Percentiles rank a stretch among this genome's conserved stretches.
Evolutionary conservation across 2,797 vertebrate species (phyloP).

Genomic region (Kryptopterus vitreolus): DNA sequence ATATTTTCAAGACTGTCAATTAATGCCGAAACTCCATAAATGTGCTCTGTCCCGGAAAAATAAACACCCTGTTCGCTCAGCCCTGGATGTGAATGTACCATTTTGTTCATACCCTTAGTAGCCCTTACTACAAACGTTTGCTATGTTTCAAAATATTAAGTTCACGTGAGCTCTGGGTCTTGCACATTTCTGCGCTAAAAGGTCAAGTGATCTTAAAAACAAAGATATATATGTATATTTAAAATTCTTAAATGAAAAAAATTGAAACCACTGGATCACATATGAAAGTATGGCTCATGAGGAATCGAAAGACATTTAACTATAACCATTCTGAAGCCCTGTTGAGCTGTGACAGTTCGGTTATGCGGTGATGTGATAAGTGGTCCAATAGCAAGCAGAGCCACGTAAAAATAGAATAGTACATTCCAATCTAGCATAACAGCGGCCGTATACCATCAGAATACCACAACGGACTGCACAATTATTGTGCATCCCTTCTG

Average conservation of each 20-base stretch:
- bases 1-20: conserved; percentile 81
- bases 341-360: conserved; percentile 1
- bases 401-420: conserved; percentile 75
- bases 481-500: conserved; percentile 78
- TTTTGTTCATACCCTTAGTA: conserved; percentile 73
- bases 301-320: conserved; percentile 3
- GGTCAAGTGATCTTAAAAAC: conserved; percentile 3
- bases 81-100: conserved; percentile 68
- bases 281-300: conserved; percentile 10
- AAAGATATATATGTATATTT: conserved; percentile 32
- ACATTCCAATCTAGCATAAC: conserved; percentile 83
- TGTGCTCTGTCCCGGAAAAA: conserved; percentile 77
- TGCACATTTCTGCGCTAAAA: conserved; percentile 60
- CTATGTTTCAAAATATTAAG: conserved; percentile 70
- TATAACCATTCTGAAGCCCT: conserved; percentile 8
- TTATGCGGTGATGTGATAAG: conserved; percentile 68
- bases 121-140: conserved; percentile 69
- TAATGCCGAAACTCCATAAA: conserved; percentile 79
- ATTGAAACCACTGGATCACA: conserved; percentile 42
- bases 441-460: conserved; percentile 76
- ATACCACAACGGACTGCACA: conserved; percentile 80
- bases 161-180: conserved; percentile 74
- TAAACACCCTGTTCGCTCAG: conserved; percentile 74
- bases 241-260: conserved; percentile 43
- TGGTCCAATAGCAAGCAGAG: conserved; percentile 69